Conservation (phyloP, 35 echinoderm and acorn worm genomes). For the Chiridota heheva region DNA sequence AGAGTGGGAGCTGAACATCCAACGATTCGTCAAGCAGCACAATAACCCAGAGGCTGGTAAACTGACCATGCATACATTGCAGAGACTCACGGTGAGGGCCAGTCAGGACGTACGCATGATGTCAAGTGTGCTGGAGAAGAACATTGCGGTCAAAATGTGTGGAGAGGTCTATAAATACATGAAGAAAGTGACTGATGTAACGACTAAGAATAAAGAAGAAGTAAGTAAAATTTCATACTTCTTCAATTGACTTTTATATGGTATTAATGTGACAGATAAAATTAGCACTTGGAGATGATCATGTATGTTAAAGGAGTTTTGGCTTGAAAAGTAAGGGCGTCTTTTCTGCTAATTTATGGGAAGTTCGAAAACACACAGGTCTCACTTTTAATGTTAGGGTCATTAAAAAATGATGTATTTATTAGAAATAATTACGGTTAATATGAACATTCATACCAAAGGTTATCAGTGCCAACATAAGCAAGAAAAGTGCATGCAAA, state of each 20-base stretch:
- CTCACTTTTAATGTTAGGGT: too few relatives aligned
- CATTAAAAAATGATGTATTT: too few relatives aligned
- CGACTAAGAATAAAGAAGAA: constrained; percentile 51
- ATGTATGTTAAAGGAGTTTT: too few relatives aligned
- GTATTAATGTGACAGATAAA: too few relatives aligned
- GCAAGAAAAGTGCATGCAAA: too few relatives aligned
- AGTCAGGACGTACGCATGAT: constrained; percentile 59
- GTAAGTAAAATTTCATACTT: constrained; percentile 25
- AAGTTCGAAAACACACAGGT: too few relatives aligned
- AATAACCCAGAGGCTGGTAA: constrained; percentile 62
- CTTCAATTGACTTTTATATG: not conserved
- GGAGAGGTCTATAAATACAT: constrained; percentile 75
- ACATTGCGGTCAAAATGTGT: constrained; percentile 81
- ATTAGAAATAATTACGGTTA: too few relatives aligned
- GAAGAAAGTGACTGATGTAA: constrained; percentile 64
- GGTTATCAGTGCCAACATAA: too few relatives aligned
- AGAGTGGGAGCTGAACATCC: constrained; percentile 78
- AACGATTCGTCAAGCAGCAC: constrained; percentile 65
- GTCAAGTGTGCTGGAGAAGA: constrained; percentile 61
- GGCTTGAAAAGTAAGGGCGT: too few relatives aligned
- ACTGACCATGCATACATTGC: constrained; percentile 74
- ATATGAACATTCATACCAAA: too few relatives aligned
- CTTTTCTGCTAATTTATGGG: too few relatives aligned
- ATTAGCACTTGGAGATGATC: too few relatives aligned
- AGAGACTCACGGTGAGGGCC: constrained; percentile 67